Base-by-base conservation (phyloP, 2,113 vertebrate genomes). In the Galeopterus variegatus region DNA sequence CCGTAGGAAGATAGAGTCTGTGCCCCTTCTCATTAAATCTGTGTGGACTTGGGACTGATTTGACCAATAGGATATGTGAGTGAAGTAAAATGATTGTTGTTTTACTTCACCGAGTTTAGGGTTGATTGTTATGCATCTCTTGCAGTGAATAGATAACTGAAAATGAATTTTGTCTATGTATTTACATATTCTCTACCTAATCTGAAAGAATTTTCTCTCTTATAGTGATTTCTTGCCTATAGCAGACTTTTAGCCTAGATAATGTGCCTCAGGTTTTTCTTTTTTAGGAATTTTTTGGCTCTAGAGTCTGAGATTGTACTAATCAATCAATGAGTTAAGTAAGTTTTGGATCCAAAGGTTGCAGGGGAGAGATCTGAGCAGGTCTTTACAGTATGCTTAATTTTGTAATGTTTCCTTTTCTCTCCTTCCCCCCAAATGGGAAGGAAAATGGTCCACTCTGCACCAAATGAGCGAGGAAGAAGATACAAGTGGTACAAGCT, bases 311-410 rank as follows among this genome's bases (percentile, higher is more conserved):
- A 92, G n/a, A 76, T 82, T 85, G 45, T 86, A 28, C 23, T 41
- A 95, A 91, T 15, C 94, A 75, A 14, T 56, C 60, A 80, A 85
- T 89, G 72, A 79, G 28, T 91, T 91, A 31, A 75, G 23, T 81
- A 76, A 83, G 41, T 83, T 82, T 97, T 87, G 95, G 12, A 60
- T 75, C 60, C 81, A 95, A 88, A 65, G 21, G 12, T 88, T 94
- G n/a, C 50, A 69, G 52, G 6, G 4, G 18, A 69, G 60, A 72
- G 48, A 54, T 48, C 19, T 8, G 60, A 81, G 33, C 24, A 70
- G 26, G 24, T 80, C 52, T 41, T 81, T 12, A 24, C 8, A 48
- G n/a, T 54, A 14, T 83, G 62, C 24, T 72, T 88, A 33, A 70
- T 69, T 90, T 73, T 93, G n/a, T 80, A 52, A 50, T 26, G 13